Conservation (phyloP, 1,140 invertebrate species). For the Formica exsecta region DNA sequence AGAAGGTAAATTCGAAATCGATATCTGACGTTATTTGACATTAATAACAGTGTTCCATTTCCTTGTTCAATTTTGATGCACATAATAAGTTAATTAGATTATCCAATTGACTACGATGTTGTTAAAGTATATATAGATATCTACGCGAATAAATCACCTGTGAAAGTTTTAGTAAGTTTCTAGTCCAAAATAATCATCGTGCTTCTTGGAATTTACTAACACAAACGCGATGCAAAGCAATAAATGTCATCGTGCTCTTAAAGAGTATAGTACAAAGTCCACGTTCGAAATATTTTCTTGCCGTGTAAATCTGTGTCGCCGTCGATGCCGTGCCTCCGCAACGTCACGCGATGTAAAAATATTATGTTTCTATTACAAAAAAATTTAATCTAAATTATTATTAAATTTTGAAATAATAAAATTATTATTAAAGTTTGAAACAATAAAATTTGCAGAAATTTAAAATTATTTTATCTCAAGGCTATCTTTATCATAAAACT, state of each 20-base stretch:
- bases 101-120: not conserved
- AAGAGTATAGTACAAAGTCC: conserved; percentile 37
- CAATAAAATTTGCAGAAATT: not conserved
- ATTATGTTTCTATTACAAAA: not conserved
- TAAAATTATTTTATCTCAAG: not conserved
- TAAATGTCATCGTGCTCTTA: not conserved
- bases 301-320: not conserved
- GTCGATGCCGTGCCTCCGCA: conserved; percentile 13
- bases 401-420: too few relatives aligned
- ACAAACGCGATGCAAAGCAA: not conserved
- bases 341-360: not conserved
- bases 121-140: too few relatives aligned
- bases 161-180: conserved; percentile 1
- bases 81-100: not conserved
- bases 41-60: not conserved
- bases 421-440: too few relatives aligned
- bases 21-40: not conserved
- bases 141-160: not conserved
- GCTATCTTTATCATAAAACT: not conserved
- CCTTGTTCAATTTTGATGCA: not conserved
- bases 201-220: not conserved
- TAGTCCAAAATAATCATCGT: conserved; percentile 3
- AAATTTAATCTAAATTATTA: not conserved
- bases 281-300: conserved; percentile 25
- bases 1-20: not conserved